These are phyloP conservation scores for Zaprionus africanus DNA, from an alignment of 1,140 invertebrate genomes.

Conservation along the genomic window DNA sequence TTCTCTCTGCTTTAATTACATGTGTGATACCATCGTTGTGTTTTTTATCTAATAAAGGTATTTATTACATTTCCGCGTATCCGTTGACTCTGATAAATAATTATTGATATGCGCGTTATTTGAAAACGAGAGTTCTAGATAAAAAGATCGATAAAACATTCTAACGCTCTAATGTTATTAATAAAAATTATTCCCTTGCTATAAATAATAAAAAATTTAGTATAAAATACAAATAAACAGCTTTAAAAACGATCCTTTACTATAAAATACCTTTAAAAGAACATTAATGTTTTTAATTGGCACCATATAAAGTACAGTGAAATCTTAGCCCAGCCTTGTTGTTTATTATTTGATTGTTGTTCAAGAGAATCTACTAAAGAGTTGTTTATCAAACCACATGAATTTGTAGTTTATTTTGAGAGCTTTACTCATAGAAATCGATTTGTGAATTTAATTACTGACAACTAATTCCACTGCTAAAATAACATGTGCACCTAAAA, in stretches of 20 bases:
- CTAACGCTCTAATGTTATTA: background rate
- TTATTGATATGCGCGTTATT: background rate
- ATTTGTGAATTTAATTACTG: background rate
- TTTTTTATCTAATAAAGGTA: background rate
- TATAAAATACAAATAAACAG: background rate
- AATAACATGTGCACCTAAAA: background rate
- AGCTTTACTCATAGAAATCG: background rate
- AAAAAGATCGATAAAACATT: background rate
- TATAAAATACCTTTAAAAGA: background rate
- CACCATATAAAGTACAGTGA: background rate
- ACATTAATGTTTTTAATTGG: background rate
- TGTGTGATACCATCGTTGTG: background rate
- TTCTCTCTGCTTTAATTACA: background rate
- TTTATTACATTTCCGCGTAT: conserved; percentile 1
- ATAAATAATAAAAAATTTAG: background rate
- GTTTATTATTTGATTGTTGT: no score
- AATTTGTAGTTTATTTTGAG: background rate
- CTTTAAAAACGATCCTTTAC: background rate
- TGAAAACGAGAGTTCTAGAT: background rate
- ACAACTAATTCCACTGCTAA: background rate
- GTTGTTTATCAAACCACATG: no score
- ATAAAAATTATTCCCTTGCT: background rate
- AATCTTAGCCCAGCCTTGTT: no score
- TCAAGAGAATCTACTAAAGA: no score
- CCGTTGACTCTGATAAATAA: background rate